phyloP scores from a whole-genome alignment of 2,888 invertebrate genomes.

The Arenicola marina region DNA sequence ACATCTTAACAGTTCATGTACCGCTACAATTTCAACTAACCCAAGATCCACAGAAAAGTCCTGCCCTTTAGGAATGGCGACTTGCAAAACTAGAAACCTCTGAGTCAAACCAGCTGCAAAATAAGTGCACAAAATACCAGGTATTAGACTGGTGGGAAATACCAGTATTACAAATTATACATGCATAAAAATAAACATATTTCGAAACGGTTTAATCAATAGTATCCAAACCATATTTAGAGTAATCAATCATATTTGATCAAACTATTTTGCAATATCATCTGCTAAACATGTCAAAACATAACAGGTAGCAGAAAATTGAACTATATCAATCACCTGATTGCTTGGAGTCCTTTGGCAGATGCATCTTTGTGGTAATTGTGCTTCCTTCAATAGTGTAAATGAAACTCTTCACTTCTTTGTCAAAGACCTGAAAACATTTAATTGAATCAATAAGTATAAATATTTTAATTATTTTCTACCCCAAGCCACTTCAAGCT shows the following conservation, averaged over 20 bases:
- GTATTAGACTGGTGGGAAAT: background rate
- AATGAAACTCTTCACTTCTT: constrained; percentile 57
- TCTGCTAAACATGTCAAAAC: background rate
- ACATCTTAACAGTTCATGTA: background rate
- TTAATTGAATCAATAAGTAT: background rate
- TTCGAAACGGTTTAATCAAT: background rate
- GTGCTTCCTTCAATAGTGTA: constrained; percentile 52
- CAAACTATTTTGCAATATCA: too few relatives aligned
- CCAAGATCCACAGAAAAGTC: constrained; percentile 58
- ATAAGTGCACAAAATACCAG: constrained; percentile 11
- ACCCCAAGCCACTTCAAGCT: too few relatives aligned
- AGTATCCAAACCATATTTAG: background rate
- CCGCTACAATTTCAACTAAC: constrained; percentile 32
- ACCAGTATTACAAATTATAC: background rate
- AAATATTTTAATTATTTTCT: too few relatives aligned
- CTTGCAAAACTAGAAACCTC: constrained; percentile 52
- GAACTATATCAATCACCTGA: constrained; percentile 9
- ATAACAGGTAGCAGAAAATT: background rate
- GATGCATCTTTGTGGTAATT: constrained; percentile 53
- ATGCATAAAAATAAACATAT: background rate
- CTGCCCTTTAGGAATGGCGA: constrained; percentile 49
- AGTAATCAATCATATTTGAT: too few relatives aligned
- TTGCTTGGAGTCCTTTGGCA: constrained; percentile 54
- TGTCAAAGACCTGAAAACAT: constrained; percentile 46
- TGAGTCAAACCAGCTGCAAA: constrained; percentile 54